Evolutionary conservation across 2,797 vertebrate species (phyloP).

Genomic region (Lepilemur septentrionalis): DNA sequence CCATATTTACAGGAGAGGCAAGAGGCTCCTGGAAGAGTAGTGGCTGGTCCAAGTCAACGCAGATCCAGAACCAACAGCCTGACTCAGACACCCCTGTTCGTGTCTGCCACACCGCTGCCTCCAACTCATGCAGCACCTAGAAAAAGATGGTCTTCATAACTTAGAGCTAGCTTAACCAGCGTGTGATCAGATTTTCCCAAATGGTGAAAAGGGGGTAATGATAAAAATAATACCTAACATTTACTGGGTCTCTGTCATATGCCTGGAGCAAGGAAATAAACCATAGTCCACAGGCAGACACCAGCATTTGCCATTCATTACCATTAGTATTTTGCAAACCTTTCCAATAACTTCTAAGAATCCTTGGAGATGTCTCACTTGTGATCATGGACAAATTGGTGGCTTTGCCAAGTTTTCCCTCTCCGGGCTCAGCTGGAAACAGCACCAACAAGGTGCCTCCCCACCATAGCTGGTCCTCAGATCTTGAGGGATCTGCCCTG

Average conservation of each 20-base stretch:
- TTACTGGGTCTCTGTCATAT: not conserved
- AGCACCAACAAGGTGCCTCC: not conserved
- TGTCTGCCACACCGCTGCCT: not conserved
- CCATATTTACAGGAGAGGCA: not conserved
- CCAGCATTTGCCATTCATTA: not conserved
- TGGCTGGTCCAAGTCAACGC: accelerated
- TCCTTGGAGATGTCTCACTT: not conserved
- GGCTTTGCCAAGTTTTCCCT: not conserved
- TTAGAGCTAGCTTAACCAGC: not conserved
- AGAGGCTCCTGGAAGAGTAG: not conserved
- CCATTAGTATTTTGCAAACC: not conserved
- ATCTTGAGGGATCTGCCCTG: not conserved
- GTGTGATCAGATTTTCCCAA: not conserved
- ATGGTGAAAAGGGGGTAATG: not conserved
- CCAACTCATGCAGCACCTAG: not conserved
- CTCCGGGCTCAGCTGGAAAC: not conserved
- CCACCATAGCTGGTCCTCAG: no score
- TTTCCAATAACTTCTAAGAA: not conserved
- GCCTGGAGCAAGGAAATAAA: not conserved
- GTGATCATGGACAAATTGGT: not conserved
- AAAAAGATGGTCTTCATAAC: not conserved
- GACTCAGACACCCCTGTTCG: not conserved
- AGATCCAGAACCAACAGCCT: not conserved
- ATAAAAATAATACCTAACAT: not conserved
- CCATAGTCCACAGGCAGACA: not conserved